Base-by-base conservation (phyloP, 2,888 invertebrate species). In the Yponomeuta malinellus region DNA sequence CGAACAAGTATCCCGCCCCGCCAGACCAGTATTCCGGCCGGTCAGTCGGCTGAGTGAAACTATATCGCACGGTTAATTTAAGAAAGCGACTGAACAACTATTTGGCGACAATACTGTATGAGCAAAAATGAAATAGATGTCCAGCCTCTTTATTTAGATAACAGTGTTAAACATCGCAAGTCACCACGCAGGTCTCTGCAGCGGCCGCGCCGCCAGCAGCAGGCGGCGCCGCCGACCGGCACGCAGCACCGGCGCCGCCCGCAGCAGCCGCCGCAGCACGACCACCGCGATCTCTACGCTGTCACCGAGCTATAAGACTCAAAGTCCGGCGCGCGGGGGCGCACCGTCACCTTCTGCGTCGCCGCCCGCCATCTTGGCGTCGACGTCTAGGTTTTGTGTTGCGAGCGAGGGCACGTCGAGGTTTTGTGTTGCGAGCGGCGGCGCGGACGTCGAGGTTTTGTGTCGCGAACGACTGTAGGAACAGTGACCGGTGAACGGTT, bases 281-380 rank as follows among this genome's bases (percentile, higher is more conserved):
- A 90, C 77, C 88, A 90, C 73, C 89, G 93, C 71, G 94, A 95
- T 83, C 83, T 96, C 75, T 96, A 96, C 82, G 96, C 96, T 70
- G 96, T 96, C 75, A 95, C 96, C 71, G 95, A 94, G 82, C 92
- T 71, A 29, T 71, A 71, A 69, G 48, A 70, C 43, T 2, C 37
- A 15, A 15, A 12, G 12, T 59, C 15, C 52, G 15, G 52, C 52
- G 52, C 15, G 52, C 52, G 52, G 15, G 15, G 15, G 52, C 52
- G 52, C 52, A 59, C 52, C 52, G 52, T 59, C 52, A 59, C 52
- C 52, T 59, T 59, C 52, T 3, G 15, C 52, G 52, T 15, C 52
- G 12, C 52, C 52, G 52, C 52, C 15, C 52, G 52, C 52, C 12
- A 15, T 15, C 15, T 15, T 59, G 52, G 52, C 52, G 12, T 15